Conservation (phyloP, 1,140 invertebrate genomes). For the Sinella curviseta region DNA sequence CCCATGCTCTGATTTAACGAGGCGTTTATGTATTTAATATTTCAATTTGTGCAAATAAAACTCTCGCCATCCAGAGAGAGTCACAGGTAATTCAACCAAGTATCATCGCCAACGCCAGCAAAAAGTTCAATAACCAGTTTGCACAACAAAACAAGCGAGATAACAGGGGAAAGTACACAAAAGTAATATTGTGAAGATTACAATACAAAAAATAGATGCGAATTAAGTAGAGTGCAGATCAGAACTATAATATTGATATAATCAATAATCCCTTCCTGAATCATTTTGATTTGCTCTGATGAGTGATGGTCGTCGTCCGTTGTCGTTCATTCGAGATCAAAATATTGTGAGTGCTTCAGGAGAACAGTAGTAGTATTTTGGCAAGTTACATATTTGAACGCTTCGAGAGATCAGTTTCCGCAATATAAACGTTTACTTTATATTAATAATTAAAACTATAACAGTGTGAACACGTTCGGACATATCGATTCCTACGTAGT, state of each 20-base stretch:
- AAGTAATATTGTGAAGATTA: too few relatives aligned
- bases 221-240: neutral
- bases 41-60: neutral
- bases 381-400: neutral
- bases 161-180: neutral
- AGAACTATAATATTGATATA: neutral
- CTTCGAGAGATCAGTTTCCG: neutral
- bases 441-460: neutral
- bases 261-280: slow-evolving; percentile 23
- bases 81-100: too few relatives aligned
- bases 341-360: neutral
- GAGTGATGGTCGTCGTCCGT: neutral
- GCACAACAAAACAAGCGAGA: neutral
- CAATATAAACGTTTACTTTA: neutral
- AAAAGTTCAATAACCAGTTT: slow-evolving; percentile 23
- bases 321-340: neutral
- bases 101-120: too few relatives aligned
- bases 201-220: too few relatives aligned
- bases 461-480: too few relatives aligned
- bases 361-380: neutral
- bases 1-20: too few relatives aligned
- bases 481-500: neutral
- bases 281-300: slow-evolving; percentile 1
- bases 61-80: neutral
- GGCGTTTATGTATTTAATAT: too few relatives aligned